Percentiles rank a stretch among this genome's conserved stretches.
Evolutionary conservation across 2,888 invertebrate genomes (phyloP).

Genomic region (Polymixis flavicincta): DNA sequence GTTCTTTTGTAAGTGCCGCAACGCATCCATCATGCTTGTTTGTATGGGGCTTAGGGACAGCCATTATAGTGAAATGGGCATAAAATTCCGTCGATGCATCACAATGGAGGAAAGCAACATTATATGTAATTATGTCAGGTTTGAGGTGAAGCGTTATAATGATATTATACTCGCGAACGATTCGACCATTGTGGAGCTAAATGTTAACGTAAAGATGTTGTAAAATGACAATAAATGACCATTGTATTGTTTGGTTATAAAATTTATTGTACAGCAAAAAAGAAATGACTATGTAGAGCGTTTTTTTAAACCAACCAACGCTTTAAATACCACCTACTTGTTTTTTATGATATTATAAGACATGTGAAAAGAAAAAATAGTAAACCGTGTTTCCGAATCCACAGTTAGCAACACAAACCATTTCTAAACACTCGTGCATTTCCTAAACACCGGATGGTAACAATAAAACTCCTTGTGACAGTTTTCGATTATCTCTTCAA

Average conservation of each 20-base stretch:
- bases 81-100: constrained; percentile 84
- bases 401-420: constrained; percentile 20
- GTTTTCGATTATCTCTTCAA: constrained; percentile 70
- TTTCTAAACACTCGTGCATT: constrained; percentile 39
- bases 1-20: constrained; percentile 83
- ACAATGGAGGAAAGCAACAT: constrained; percentile 78
- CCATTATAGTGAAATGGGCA: constrained; percentile 86
- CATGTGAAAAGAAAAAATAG: not conserved
- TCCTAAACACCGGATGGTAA: constrained; percentile 55
- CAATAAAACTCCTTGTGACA: constrained; percentile 66
- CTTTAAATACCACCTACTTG: not conserved
- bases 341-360: not conserved
- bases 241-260: constrained; percentile 55
- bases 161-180: constrained; percentile 72
- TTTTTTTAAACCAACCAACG: constrained; percentile 6
- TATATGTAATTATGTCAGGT: constrained; percentile 82
- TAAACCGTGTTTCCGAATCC: constrained; percentile 7
- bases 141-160: constrained; percentile 79
- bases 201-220: constrained; percentile 46
- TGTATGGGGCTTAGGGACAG: constrained; percentile 75
- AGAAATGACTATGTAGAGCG: not conserved
- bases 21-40: constrained; percentile 85
- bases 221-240: constrained; percentile 52
- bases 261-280: constrained; percentile 46
- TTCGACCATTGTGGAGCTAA: constrained; percentile 59